Base-by-base conservation (phyloP, 2,113 vertebrate species). In the Oxygymnocypris stewartii region DNA sequence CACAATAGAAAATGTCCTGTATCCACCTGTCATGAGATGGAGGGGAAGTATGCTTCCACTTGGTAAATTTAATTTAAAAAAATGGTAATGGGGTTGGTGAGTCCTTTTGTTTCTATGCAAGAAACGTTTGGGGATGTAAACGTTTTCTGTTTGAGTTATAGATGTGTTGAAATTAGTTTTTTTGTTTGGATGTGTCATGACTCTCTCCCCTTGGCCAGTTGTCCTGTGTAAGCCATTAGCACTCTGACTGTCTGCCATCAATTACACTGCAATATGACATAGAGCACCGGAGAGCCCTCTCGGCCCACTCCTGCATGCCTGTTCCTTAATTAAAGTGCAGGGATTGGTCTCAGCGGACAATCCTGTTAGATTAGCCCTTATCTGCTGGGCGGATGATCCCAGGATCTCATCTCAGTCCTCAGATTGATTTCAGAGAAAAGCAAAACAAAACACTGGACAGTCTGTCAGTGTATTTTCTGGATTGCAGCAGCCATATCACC, bases 251-350 rank as follows among this genome's bases (percentile, higher is more conserved):
- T 73, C 79, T 81, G 11, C 59, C 40, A 23, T 63, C 69, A 51
- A 23, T 82, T 74, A 35, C 54, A 61, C 25, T 10, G 44, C 42
- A 25, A 79, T 86, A 67, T 79, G 47, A 65, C 47, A n/a, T 80
- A 8, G 42, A 74, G 25, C 54, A 23, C 54, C 2, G 6, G 18
- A 79, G 35, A 35, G 25, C 20, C 59, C 13, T 6, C 44, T 31
- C 40, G 20, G 63, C 59, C 28, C 49, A 11, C 51, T 61, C 61
- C 79, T 8, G 71, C 18, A 20, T 20, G 23, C 37, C 31, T 44
- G 31, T 51, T 78, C 31, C 47, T 82, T 85, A 85, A 83, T 82
- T 84, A 85, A 85, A 85, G 57, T 69, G 37, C 61, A 82, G 71
- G 8, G 84, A 75, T 85, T 80, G 69, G n/a, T 85, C 84, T 85